Conservation (phyloP, 2,113 vertebrate species). For the Rhinoderma darwinii region DNA sequence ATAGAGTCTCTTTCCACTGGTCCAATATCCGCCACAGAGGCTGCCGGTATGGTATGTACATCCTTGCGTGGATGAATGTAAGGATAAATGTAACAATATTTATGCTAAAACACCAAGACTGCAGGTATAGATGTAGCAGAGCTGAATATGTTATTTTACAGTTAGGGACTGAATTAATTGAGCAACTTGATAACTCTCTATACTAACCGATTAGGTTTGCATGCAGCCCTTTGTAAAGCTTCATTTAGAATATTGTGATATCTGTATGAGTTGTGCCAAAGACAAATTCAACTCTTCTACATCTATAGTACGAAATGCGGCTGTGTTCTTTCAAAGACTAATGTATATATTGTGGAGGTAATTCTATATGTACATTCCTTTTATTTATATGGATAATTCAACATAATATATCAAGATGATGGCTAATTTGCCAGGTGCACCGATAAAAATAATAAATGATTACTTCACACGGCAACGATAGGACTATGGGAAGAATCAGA, state of each 20-base stretch:
- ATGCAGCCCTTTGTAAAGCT: neutral
- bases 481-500: neutral
- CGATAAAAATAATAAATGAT: neutral
- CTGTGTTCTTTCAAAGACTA: neutral
- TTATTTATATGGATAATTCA: constrained; percentile 35
- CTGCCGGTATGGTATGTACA: neutral
- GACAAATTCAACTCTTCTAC: neutral
- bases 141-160: neutral
- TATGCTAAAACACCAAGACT: neutral
- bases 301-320: neutral
- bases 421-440: constrained; percentile 36
- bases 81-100: neutral
- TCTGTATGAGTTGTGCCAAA: neutral
- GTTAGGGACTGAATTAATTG: neutral
- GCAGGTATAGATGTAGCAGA: neutral
- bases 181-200: neutral
- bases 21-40: neutral
- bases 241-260: neutral
- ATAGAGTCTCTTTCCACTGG: neutral
- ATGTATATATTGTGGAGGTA: neutral
- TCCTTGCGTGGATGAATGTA: neutral
- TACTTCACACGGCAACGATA: neutral
- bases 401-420: constrained; percentile 11
- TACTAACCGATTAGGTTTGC: neutral
- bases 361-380: constrained; percentile 26